Base-by-base conservation (phyloP, 2,888 invertebrate genomes). In the Smittia sp. region DNA sequence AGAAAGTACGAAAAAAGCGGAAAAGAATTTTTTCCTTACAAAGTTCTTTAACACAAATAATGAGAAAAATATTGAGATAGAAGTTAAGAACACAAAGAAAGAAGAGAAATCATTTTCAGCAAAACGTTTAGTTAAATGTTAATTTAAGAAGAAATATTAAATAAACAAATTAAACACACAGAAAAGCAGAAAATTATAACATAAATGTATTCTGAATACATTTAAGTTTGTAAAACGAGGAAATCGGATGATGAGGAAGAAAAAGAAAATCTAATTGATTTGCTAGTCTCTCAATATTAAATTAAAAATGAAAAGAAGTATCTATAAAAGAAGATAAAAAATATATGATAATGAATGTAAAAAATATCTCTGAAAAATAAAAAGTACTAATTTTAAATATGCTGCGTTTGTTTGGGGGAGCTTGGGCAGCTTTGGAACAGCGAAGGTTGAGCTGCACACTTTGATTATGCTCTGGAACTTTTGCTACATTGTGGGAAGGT, bases 211-310 rank as follows among this genome's bases (percentile, higher is more conserved):
- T 58, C 2, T n/a, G 46, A 58, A 58, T 58, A 58, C n/a, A 20
- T 58, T 58, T 58, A 58, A 58, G n/a, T 7, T 58, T 58, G 22
- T 58, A 58, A 58, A 58, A 58, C 58, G n/a, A 46, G 46, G n/a
- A 46, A 32, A 32, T 32, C 32, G 32, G 32, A 32, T 32, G 32
- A 46, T n/a, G n/a, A n/a, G n/a, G 58, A 58, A 58, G 13, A 58
- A 22, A 13, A 22, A 22, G 22, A 58, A 58, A 18, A 2, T 22
- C 18, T 6, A 46, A 6, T 58, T 18, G 18, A 18, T 58, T 58
- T 22, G 58, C 58, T 58, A 58, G 58, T 58, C 58, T 58, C 58
- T 58, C 58, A 58, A 58, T 58, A 58, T 58, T 58, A 58, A 58
- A 58, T 13, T 58, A 58, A 18, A 58, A 22, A 58, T 22, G 58